A percentile compares a stretch with the other conserved stretches of the same genome.
Evolutionary conservation across 2,888 invertebrate species (phyloP).

Genomic region (Melieria crassipennis): DNA sequence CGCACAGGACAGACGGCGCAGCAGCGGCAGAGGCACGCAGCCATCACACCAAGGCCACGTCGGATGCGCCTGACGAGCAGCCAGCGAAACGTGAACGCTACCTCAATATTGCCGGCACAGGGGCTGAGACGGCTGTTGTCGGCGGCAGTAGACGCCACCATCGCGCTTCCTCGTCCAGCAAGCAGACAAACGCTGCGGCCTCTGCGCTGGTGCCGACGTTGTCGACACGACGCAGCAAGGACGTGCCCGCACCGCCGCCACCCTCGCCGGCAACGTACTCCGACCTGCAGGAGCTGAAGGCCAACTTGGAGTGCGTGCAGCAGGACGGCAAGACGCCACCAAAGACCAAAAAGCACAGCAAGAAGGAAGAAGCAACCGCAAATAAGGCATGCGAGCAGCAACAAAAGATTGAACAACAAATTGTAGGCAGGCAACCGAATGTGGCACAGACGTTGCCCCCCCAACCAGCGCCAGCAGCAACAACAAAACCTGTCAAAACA

Average conservation of each 20-base stretch:
- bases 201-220: constrained; percentile 14
- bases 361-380: constrained; percentile 40
- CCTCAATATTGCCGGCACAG: constrained; percentile 28
- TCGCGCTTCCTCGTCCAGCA: constrained; percentile 1
- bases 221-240: constrained; percentile 49
- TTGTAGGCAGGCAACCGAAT: background rate
- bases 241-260: constrained; percentile 57
- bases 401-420: constrained; percentile 4
- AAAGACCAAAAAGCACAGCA: constrained; percentile 44
- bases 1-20: background rate
- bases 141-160: constrained; percentile 31
- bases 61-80: background rate
- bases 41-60: constrained; percentile 16
- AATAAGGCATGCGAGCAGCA: background rate
- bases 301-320: constrained; percentile 53
- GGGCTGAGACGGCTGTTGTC: background rate
- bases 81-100: constrained; percentile 27
- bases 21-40: constrained; percentile 12
- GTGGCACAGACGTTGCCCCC: background rate
- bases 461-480: background rate
- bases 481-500: constrained; percentile 6
- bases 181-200: constrained; percentile 21
- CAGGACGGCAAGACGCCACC: constrained; percentile 52
- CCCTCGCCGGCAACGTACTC: constrained; percentile 59
- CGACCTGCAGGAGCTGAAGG: constrained; percentile 56